phyloP scores from a whole-genome alignment of 2,113 vertebrate species.

The Centropus bengalensis region DNA sequence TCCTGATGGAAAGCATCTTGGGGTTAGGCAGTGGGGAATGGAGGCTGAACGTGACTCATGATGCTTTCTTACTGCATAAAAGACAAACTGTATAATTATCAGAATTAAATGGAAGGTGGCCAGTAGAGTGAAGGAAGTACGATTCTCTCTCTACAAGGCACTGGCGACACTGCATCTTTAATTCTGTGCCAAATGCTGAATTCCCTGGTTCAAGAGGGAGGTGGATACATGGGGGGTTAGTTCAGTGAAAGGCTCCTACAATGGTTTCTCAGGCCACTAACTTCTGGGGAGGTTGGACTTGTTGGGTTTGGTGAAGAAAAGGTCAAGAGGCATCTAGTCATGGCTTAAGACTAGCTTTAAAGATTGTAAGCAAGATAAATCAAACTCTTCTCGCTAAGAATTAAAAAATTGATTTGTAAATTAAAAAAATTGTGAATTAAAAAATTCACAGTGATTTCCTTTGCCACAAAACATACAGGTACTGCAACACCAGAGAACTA shows the following conservation, averaged over 20 bases:
- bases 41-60: neutral
- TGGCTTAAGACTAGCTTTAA: neutral
- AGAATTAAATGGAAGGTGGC: neutral
- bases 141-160: neutral
- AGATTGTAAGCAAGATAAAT: neutral
- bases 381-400: neutral
- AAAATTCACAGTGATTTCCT: neutral
- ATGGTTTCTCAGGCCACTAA: neutral
- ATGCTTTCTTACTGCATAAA: neutral
- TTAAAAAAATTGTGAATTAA: too few species aligned
- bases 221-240: neutral
- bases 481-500: neutral
- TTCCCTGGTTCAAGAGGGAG: neutral
- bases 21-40: neutral
- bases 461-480: neutral
- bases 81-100: neutral
- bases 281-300: neutral
- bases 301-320: neutral
- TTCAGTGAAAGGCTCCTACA: neutral
- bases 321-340: neutral
- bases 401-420: too few species aligned
- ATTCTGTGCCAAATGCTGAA: neutral
- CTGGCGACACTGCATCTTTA: neutral
- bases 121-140: neutral
- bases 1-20: neutral